phyloP scores from a whole-genome alignment of 2,888 invertebrate species.

The Nebria brevicollis region DNA sequence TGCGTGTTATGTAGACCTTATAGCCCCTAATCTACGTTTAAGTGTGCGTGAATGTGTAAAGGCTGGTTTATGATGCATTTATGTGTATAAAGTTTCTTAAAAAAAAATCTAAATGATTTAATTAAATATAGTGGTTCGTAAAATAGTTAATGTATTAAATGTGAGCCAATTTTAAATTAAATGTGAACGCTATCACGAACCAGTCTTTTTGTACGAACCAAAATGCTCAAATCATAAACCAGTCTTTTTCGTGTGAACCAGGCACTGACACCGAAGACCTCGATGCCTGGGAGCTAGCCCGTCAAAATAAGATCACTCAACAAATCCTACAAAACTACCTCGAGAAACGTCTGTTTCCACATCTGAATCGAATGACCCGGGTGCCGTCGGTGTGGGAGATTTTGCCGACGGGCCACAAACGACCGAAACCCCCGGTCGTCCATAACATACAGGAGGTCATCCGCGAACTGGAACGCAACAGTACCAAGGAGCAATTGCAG shows the following conservation, averaged over 20 bases:
- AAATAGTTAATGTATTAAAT: neutral
- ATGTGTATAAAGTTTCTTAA: neutral
- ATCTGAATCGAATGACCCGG: constrained; percentile 62
- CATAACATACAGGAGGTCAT: constrained; percentile 57
- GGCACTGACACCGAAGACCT: constrained; percentile 52
- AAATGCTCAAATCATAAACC: constrained; percentile 33
- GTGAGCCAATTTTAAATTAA: neutral
- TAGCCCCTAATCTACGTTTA: neutral
- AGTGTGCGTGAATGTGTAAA: constrained; percentile 11
- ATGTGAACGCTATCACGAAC: constrained; percentile 34
- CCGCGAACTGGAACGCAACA: constrained; percentile 50
- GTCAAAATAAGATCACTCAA: constrained; percentile 81
- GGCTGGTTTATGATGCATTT: constrained; percentile 45
- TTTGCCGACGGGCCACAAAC: constrained; percentile 63
- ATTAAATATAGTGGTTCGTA: too few relatives aligned
- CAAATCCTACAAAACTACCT: constrained; percentile 80
- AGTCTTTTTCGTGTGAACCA: constrained; percentile 27
- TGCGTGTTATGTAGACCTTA: neutral
- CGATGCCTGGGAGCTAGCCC: constrained; percentile 70
- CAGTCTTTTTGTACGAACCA: constrained; percentile 25
- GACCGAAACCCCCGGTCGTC: constrained; percentile 50
- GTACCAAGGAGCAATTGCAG: constrained; percentile 67
- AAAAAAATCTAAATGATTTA: too few relatives aligned
- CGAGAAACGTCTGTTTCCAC: constrained; percentile 75
- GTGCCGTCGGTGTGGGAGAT: constrained; percentile 74